Evolutionary conservation across 2,888 invertebrate species (phyloP), one percentile per base, ranked within the genome.

Genomic region (Eulithis testata): DNA sequence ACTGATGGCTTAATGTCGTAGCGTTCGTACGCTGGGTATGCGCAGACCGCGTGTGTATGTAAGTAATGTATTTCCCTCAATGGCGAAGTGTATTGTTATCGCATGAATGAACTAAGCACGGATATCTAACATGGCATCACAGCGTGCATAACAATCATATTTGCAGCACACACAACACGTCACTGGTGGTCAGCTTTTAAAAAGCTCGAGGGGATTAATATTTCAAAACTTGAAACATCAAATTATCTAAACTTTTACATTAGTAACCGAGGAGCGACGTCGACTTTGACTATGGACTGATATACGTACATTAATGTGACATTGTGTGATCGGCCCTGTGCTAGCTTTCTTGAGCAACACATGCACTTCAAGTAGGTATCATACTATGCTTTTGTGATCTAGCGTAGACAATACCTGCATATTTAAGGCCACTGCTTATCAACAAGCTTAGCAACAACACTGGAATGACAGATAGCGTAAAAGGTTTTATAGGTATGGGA

Each of bases 171-270:
- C 40, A 61, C 66, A 63, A 61, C 66, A 63, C 31, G 59, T 52
- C 56, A 72, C 69, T 72, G 72, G 73, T 77, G 72, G 74, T 77
- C 78, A 77, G 73, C 79, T 80, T 78, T 76, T 76, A 79, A 79
- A 83, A 84, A 84, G 82, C 83, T 86, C 73, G 83, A 78, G 84
- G 85, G 82, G 82, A 88, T 87, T 83, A 80, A 47, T 73, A 81
- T 90, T 89, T 82, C 89, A 87, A 85, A 87, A 88, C 79, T 89
- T 89, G 84, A 85, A 80, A 79, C 84, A 83, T 86, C 85, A 83
- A 83, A 87, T 86, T 85, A 87, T 83, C 83, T 83, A 82, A 85
- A 88, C 88, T 88, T 88, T 88, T 89, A 89, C 88, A 85, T 85
- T 87, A 74, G 76, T 78, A 73, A 76, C 76, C 80, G 76, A 40